These are phyloP conservation scores for Lasioglossum marginatum DNA, from an alignment of 2,888 invertebrate species.

Conservation along the genomic window DNA sequence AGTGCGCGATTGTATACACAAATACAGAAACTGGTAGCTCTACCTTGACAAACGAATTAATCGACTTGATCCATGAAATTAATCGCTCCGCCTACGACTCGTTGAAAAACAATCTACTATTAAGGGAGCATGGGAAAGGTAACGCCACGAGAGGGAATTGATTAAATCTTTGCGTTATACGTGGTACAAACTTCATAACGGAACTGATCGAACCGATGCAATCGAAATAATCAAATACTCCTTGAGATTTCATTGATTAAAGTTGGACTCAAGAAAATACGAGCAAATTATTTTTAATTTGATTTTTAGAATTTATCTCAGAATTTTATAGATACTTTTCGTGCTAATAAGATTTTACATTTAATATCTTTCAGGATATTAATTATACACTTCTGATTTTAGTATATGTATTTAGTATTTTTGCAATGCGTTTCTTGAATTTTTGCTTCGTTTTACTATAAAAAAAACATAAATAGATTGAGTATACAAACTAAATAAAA, in stretches of 20 bases:
- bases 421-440: no score
- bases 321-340: no score
- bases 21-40: slow-evolving; percentile 55
- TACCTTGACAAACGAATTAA: slow-evolving; percentile 53
- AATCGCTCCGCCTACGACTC: slow-evolving; percentile 24
- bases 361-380: no score
- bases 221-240: not conserved
- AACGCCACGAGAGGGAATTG: slow-evolving; percentile 6
- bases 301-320: no score
- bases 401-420: no score
- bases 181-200: not conserved
- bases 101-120: slow-evolving; percentile 33
- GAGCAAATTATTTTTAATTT: no score
- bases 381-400: no score
- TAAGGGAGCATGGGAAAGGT: slow-evolving; percentile 50
- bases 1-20: slow-evolving; percentile 40
- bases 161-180: slow-evolving; percentile 28
- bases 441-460: no score
- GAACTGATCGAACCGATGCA: not conserved
- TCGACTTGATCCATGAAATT: slow-evolving; percentile 49
- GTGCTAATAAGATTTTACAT: no score
- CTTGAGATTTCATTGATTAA: not conserved
- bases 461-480: no score
- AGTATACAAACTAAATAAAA: no score
- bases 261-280: not conserved